Evolutionary conservation across 2,113 vertebrate species (phyloP).

Genomic region (Atractosteus spatula): DNA sequence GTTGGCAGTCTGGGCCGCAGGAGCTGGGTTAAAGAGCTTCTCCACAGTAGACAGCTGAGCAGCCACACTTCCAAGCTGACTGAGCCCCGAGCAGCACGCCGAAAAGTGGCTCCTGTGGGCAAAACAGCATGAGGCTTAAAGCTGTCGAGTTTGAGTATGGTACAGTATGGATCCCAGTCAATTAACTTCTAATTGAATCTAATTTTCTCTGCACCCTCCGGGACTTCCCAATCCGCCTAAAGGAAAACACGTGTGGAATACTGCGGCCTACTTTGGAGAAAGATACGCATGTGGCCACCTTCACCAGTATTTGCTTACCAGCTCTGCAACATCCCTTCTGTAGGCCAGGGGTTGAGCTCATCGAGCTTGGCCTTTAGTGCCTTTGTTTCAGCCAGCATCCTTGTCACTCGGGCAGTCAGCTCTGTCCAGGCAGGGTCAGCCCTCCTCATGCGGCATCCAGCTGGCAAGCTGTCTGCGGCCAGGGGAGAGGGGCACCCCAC

Average conservation of each 20-base stretch:
- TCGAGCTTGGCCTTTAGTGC: constrained; percentile 71
- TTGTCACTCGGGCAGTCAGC: constrained; percentile 46
- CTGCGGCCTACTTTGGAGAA: too few relatives aligned
- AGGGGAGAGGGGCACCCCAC: constrained; percentile 75
- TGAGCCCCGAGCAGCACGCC: constrained; percentile 69
- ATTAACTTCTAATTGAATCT: too few relatives aligned
- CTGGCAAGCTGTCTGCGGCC: constrained; percentile 66
- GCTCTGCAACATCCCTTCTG: constrained; percentile 71
- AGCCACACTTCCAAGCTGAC: constrained; percentile 66
- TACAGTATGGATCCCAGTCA: too few relatives aligned
- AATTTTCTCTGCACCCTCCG: too few relatives aligned
- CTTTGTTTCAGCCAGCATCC: constrained; percentile 55
- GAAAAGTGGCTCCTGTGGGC: constrained; percentile 79
- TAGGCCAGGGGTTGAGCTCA: constrained; percentile 56
- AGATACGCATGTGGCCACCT: too few relatives aligned
- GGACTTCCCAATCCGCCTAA: too few relatives aligned
- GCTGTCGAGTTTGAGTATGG: too few relatives aligned
- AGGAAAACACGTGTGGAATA: too few relatives aligned
- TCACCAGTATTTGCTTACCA: constrained; percentile 67
- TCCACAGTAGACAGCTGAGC: constrained; percentile 70
- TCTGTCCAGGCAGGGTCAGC: constrained; percentile 74
- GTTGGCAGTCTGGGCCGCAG: constrained; percentile 35
- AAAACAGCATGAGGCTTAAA: not conserved
- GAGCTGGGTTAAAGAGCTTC: constrained; percentile 67
- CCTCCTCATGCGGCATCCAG: constrained; percentile 72